Conservation (phyloP, 2,113 vertebrate genomes). For the Hystrix brachyura region DNA sequence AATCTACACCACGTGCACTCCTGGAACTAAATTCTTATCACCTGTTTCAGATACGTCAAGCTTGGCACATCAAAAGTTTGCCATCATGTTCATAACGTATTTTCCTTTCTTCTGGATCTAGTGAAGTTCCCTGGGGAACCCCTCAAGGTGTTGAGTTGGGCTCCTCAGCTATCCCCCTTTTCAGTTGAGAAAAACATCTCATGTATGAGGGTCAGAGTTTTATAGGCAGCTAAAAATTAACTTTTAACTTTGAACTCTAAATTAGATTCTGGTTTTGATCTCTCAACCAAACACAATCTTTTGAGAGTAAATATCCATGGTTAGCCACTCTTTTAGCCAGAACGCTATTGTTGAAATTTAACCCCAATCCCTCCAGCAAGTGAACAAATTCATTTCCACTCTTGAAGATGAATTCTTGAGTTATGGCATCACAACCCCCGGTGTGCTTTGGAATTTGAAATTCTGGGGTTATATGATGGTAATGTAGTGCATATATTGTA, state of each 20-base stretch:
- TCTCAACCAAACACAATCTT: neutral
- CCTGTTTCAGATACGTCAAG: neutral
- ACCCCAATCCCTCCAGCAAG: neutral
- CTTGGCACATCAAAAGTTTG: neutral
- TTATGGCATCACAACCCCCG: constrained; percentile 11
- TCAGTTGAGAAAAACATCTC: neutral
- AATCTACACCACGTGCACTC: neutral
- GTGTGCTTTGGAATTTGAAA: constrained; percentile 49
- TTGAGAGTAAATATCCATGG: constrained; percentile 2
- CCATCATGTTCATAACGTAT: neutral
- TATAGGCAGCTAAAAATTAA: neutral
- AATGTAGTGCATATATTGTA: neutral
- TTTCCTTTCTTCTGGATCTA: neutral
- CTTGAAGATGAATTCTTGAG: constrained; percentile 44
- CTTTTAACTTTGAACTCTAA: constrained; percentile 15
- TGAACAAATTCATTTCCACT: constrained; percentile 20
- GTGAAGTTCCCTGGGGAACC: neutral
- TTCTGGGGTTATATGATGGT: neutral
- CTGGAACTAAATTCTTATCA: neutral
- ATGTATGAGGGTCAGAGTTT: neutral
- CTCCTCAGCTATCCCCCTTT: neutral
- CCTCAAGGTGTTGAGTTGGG: neutral
- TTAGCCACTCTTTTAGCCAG: neutral
- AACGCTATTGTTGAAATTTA: constrained; percentile 35
- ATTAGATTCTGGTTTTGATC: constrained; percentile 45